Evolutionary conservation across 2,113 vertebrate species (phyloP).

Genomic region (Rhinoderma darwinii): DNA sequence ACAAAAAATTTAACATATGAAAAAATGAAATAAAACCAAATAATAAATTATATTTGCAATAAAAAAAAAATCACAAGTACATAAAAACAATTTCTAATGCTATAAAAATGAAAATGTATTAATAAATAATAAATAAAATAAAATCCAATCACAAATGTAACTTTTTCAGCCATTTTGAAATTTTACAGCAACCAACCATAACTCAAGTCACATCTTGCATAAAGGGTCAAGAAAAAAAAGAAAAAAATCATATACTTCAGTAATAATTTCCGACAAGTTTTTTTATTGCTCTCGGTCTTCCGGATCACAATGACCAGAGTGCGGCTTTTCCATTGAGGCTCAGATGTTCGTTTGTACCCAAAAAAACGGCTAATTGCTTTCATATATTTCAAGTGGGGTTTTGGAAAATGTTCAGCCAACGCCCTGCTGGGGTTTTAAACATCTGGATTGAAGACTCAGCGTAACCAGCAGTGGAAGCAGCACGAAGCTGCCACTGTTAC

Average conservation of each 20-base stretch:
- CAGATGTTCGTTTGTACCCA: slow-evolving; percentile 56
- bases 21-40: too few species aligned
- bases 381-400: slow-evolving; percentile 57
- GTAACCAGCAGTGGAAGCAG: background rate
- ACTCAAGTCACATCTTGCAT: too few species aligned
- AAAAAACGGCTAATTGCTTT: slow-evolving; percentile 59
- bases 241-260: background rate
- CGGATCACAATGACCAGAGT: background rate
- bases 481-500: background rate
- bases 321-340: slow-evolving; percentile 55
- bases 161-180: too few species aligned
- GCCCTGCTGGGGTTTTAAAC: slow-evolving; percentile 61
- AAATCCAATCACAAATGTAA: too few species aligned
- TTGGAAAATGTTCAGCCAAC: slow-evolving; percentile 60
- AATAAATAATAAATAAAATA: too few species aligned
- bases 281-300: background rate
- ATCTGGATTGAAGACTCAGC: slow-evolving; percentile 65
- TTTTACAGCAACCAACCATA: too few species aligned
- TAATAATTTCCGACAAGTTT: background rate
- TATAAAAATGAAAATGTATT: too few species aligned
- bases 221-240: background rate
- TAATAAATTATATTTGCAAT: too few species aligned
- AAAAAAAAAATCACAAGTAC: too few species aligned
- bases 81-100: too few species aligned
- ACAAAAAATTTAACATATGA: too few species aligned